phyloP scores from a whole-genome alignment of 2,888 invertebrate genomes.

The Drosophila leonis region DNA sequence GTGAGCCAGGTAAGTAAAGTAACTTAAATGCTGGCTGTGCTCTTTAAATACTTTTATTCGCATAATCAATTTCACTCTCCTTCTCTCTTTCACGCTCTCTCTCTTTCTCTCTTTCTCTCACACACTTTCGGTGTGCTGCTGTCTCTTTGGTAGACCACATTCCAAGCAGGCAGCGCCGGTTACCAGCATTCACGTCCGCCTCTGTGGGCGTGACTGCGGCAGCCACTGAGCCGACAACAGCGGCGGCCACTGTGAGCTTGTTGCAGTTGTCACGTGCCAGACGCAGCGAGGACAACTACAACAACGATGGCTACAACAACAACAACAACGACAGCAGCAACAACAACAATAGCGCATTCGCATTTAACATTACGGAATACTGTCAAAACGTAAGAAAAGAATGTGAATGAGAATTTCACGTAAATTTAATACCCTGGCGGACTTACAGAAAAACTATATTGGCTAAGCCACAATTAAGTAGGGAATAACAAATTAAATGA shows the following conservation, averaged over 20 bases:
- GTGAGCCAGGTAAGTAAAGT: conserved; percentile 46
- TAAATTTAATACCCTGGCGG: conserved; percentile 1
- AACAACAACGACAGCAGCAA: conserved; percentile 21
- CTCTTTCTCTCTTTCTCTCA: background rate
- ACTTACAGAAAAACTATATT: background rate
- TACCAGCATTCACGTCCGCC: conserved; percentile 45
- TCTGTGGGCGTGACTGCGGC: conserved; percentile 48
- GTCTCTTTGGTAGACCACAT: conserved; percentile 61
- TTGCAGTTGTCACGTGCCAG: conserved; percentile 60
- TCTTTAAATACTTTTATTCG: conserved; percentile 31
- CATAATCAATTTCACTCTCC: conserved; percentile 3
- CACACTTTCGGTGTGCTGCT: background rate
- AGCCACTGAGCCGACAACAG: conserved; percentile 37
- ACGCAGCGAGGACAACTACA: conserved; percentile 36
- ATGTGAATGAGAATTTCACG: conserved; percentile 1
- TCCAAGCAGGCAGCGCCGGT: conserved; percentile 56
- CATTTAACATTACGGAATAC: conserved; percentile 72
- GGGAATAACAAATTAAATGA: background rate
- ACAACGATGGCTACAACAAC: conserved; percentile 23
- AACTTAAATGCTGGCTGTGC: conserved; percentile 25
- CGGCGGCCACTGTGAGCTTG: conserved; percentile 51
- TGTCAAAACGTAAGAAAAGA: conserved; percentile 76
- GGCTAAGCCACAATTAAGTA: background rate
- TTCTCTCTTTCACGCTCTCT: background rate
- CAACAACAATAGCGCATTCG: conserved; percentile 49